Conservation (phyloP, 2,113 vertebrate genomes). For the Dipodomys merriami region DNA sequence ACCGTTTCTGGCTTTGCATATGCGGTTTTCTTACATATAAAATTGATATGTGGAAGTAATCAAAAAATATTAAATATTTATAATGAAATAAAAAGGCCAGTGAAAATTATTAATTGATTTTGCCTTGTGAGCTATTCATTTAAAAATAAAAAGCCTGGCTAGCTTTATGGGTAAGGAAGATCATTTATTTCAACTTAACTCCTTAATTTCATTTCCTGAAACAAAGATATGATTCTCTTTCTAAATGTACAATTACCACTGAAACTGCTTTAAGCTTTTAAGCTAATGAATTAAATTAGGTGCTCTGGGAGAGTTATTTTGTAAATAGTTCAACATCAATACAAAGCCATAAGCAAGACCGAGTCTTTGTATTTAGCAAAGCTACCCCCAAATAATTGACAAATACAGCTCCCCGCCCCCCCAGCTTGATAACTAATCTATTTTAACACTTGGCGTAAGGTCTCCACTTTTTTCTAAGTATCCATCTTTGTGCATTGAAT, state of each 20-base stretch:
- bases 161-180: slow-evolving; percentile 16
- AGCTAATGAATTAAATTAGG: slow-evolving; percentile 40
- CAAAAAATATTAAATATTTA: neutral
- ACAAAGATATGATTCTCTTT: neutral
- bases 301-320: neutral
- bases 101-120: slow-evolving; percentile 33
- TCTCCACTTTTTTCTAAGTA: neutral
- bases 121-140: slow-evolving; percentile 18
- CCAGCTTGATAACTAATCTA: neutral
- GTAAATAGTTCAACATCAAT: neutral
- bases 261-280: neutral
- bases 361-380: neutral
- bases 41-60: slow-evolving; percentile 22
- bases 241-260: neutral
- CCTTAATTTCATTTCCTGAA: slow-evolving; percentile 45
- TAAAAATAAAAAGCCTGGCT: neutral
- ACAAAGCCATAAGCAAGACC: neutral
- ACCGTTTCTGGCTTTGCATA: slow-evolving; percentile 31
- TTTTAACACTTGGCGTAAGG: neutral
- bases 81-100: neutral
- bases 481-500: neutral
- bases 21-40: neutral
- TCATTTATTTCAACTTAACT: slow-evolving; percentile 23
- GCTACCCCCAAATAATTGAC: neutral
- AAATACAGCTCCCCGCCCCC: neutral